Conservation (phyloP, 2,797 vertebrate genomes). For the Leptatherina wallacei region DNA sequence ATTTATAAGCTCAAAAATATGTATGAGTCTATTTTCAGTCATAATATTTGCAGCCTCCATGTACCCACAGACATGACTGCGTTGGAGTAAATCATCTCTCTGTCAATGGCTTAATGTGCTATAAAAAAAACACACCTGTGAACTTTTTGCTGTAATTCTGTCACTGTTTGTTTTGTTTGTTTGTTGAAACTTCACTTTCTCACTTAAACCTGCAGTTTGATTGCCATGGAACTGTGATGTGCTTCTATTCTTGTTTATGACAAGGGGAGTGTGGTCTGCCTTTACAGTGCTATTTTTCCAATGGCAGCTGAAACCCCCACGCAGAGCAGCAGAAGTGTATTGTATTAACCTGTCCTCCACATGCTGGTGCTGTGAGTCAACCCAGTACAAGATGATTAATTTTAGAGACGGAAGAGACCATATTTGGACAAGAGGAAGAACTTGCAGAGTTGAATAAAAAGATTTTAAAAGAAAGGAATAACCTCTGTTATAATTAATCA, state of each 20-base stretch:
- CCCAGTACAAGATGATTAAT: conserved; percentile 31
- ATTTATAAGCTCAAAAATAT: background rate
- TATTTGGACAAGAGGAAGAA: background rate
- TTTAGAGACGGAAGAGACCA: background rate
- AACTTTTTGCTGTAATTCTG: background rate
- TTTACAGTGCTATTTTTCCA: background rate
- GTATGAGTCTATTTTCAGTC: too few relatives aligned
- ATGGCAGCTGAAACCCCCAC: background rate
- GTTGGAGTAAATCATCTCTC: background rate
- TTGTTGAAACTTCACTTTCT: conserved; percentile 7
- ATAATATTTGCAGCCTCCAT: too few relatives aligned
- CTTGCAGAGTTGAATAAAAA: background rate
- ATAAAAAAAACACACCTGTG: background rate
- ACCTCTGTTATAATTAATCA: too few relatives aligned
- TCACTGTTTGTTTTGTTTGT: background rate
- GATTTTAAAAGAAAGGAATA: background rate
- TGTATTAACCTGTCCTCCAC: conserved; percentile 36
- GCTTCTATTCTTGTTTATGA: conserved; percentile 21
- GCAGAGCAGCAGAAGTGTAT: conserved; percentile 32
- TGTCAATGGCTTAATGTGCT: background rate
- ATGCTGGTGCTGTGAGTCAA: conserved; percentile 26
- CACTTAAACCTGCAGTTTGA: conserved; percentile 16
- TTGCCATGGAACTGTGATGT: conserved; percentile 15
- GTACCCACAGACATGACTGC: background rate
- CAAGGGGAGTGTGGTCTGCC: conserved; percentile 15